Base-by-base conservation (phyloP, 2,113 vertebrate genomes). In the Micromys minutus region DNA sequence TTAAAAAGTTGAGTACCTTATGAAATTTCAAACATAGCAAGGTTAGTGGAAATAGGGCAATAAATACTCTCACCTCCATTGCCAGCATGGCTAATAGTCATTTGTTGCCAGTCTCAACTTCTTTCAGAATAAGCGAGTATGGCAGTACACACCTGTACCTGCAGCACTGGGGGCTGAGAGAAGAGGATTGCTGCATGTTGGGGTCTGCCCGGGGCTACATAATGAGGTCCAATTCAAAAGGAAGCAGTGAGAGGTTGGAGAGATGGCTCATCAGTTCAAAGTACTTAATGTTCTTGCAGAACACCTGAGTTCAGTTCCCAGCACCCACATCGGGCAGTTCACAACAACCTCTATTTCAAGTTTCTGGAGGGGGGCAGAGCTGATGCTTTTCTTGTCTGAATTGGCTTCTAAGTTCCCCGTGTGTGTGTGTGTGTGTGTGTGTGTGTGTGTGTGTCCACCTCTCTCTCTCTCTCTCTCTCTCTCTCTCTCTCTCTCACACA, bases 91-190 rank as follows among this genome's bases (percentile, higher is more conserved):
- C 74, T 17, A 84, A 63, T 19, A 77, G 65, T 52, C 12, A 72
- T 94, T 90, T 36, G 26, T 77, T 96, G 74, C 11, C 34, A 95
- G 47, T 92, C 91, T 86, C 89, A 86, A 72, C n/a, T 84, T 90
- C n/a, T 94, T 94, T 90, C 21, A 88, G 83, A 94, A 95, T 50
- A 59, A 39, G 52, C 0, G 19, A n/a, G 15, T 31, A 55, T 55
- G 8, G 31, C 29, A 39, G 34, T 81, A 24, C 52, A 80, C 9
- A 22, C 52, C 52, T 81, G 10, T 39, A 81, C 4, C 50, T 52
- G 3, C 77, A 80, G 77, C 15, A 36, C 7, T 19, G 36, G 29
- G 47, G 16, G 29, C 77, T 55, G 34, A 55, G 50, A 19, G 17
- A 80, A 50, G 31, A 52, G 47, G 7, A 55, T 36, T 80, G 50